A percentile compares a stretch with the other conserved stretches of the same genome.
phyloP scores from a whole-genome alignment of 1,140 invertebrate species.

The Gerris buenoi region DNA sequence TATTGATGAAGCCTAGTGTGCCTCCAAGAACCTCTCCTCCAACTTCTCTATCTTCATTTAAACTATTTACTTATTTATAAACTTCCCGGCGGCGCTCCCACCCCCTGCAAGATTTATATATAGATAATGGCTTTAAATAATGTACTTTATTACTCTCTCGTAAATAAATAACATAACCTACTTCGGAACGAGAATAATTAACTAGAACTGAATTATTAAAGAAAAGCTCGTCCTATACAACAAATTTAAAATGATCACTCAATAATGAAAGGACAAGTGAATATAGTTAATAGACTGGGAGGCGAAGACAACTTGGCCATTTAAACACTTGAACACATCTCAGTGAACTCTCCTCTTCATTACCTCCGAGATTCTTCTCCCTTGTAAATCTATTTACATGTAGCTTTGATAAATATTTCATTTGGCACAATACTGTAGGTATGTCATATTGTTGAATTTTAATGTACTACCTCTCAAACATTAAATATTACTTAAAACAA shows the following conservation, averaged over 20 bases:
- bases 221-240: neutral
- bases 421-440: too few relatives aligned
- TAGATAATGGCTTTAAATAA: conserved; percentile 8
- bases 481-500: too few relatives aligned
- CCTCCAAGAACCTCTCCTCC: conserved; percentile 5
- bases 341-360: too few relatives aligned
- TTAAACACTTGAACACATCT: too few relatives aligned
- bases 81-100: neutral
- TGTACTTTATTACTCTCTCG: conserved; percentile 3
- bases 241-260: neutral
- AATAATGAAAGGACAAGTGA: neutral
- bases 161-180: conserved; percentile 3
- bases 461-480: too few relatives aligned
- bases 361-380: too few relatives aligned
- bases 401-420: too few relatives aligned
- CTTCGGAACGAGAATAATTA: conserved; percentile 2
- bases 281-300: too few relatives aligned
- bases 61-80: conserved; percentile 19
- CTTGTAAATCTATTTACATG: too few relatives aligned
- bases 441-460: too few relatives aligned
- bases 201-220: neutral
- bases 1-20: conserved; percentile 8
- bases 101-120: conserved; percentile 11
- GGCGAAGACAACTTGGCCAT: too few relatives aligned
- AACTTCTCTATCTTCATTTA: conserved; percentile 10